These are phyloP conservation scores for Manis pentadactyla DNA, from an alignment of 2,797 vertebrate genomes.

Conservation along the genomic window DNA sequence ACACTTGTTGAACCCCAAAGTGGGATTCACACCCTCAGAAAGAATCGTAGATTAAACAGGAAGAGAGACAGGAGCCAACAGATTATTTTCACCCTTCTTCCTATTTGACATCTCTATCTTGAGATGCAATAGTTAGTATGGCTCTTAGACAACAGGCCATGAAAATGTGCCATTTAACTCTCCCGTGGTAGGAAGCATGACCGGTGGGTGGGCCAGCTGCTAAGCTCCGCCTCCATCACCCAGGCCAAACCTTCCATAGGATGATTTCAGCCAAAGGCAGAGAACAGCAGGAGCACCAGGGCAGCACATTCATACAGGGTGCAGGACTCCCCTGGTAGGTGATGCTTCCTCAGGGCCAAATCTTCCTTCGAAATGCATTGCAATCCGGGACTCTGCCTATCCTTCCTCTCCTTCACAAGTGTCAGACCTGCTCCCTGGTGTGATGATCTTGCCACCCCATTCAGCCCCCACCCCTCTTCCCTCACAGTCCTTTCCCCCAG, in stretches of 20 bases:
- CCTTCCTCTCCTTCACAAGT: neutral
- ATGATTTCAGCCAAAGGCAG: neutral
- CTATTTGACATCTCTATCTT: neutral
- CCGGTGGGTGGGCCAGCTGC: neutral
- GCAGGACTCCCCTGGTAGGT: neutral
- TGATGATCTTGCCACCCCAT: neutral
- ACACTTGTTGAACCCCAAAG: neutral
- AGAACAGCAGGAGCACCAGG: neutral
- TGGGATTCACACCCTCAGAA: neutral
- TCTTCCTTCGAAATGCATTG: neutral
- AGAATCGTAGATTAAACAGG: neutral
- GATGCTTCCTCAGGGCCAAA: neutral
- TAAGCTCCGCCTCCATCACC: neutral
- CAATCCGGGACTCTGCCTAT: neutral
- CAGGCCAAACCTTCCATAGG: neutral
- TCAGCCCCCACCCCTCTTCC: neutral
- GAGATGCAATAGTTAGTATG: neutral
- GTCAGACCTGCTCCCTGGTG: neutral
- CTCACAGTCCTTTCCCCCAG: neutral
- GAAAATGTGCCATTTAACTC: neutral
- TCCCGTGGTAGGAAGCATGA: neutral
- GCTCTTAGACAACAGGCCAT: neutral
- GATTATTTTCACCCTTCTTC: neutral
- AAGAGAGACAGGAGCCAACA: neutral
- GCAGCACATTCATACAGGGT: neutral